Conservation (phyloP, 2,113 vertebrate genomes). For the Oophaga pumilio region DNA sequence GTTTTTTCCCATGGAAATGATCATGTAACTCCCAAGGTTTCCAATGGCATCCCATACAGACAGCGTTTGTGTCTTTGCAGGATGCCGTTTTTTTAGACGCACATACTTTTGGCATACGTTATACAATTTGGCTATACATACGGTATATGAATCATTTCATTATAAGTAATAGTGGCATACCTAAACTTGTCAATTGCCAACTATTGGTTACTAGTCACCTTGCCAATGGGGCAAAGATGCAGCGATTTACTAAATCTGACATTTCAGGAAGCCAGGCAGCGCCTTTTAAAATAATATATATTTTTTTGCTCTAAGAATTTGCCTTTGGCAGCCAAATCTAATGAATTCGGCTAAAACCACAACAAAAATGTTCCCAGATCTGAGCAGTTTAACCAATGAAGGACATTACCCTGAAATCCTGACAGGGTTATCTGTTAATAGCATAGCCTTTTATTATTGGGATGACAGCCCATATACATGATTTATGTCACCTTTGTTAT, state of each 20-base stretch:
- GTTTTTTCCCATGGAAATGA: too few species aligned
- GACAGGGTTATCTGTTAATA: constrained; percentile 22
- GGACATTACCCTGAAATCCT: constrained; percentile 17
- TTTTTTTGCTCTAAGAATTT: not conserved
- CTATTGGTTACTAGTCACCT: too few species aligned
- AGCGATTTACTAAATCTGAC: not conserved
- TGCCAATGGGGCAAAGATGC: not conserved
- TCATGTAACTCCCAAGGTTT: too few species aligned
- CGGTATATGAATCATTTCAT: too few species aligned
- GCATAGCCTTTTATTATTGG: constrained; percentile 21
- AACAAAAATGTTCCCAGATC: not conserved
- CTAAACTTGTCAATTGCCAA: too few species aligned
- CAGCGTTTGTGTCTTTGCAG: too few species aligned
- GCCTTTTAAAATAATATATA: not conserved
- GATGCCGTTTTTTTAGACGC: too few species aligned
- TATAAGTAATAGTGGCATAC: too few species aligned
- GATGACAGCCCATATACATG: constrained; percentile 44
- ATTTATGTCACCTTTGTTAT: constrained; percentile 53
- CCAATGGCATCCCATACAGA: too few species aligned
- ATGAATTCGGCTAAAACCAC: not conserved
- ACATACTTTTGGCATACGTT: too few species aligned
- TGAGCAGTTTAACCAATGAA: not conserved
- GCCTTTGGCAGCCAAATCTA: not conserved
- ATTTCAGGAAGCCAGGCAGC: not conserved
- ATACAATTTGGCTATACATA: too few species aligned